phyloP scores from a whole-genome alignment of 2,113 vertebrate genomes.

The Mormyrus lacerda region DNA sequence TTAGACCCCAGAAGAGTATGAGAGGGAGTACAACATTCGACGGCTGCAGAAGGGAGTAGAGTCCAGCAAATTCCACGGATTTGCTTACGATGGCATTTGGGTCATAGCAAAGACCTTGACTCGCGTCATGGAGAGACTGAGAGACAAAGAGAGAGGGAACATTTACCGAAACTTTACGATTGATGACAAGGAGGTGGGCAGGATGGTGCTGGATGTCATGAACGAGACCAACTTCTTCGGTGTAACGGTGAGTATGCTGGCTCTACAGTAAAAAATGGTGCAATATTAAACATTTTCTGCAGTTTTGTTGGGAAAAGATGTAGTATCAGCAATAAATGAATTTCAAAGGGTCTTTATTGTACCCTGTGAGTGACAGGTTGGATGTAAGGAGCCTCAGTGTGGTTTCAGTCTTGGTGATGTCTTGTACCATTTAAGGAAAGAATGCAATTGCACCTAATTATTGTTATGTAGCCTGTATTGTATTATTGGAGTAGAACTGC shows the following conservation, averaged over 20 bases:
- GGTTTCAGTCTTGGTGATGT: background rate
- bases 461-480: background rate
- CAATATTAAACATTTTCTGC: background rate
- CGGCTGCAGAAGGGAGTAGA: constrained; percentile 80
- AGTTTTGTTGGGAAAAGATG: background rate
- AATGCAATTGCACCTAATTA: background rate
- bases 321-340: background rate
- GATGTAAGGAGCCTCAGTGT: background rate
- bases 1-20: constrained; percentile 94
- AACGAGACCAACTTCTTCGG: constrained; percentile 98
- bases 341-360: background rate
- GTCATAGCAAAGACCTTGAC: constrained; percentile 92
- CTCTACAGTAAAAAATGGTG: background rate
- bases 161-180: constrained; percentile 88
- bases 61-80: constrained; percentile 95
- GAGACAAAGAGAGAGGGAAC: constrained; percentile 72
- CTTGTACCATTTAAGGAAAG: background rate
- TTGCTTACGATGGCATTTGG: constrained; percentile 98
- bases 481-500: background rate
- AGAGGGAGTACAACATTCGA: constrained; percentile 83
- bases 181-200: constrained; percentile 86
- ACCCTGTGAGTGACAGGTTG: background rate
- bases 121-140: constrained; percentile 82
- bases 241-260: constrained; percentile 77
- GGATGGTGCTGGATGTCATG: constrained; percentile 93